A percentile compares a stretch with the other conserved stretches of the same genome.
phyloP scores from a whole-genome alignment of 1,140 invertebrate genomes.

The Vollenhovia emeryi region DNA sequence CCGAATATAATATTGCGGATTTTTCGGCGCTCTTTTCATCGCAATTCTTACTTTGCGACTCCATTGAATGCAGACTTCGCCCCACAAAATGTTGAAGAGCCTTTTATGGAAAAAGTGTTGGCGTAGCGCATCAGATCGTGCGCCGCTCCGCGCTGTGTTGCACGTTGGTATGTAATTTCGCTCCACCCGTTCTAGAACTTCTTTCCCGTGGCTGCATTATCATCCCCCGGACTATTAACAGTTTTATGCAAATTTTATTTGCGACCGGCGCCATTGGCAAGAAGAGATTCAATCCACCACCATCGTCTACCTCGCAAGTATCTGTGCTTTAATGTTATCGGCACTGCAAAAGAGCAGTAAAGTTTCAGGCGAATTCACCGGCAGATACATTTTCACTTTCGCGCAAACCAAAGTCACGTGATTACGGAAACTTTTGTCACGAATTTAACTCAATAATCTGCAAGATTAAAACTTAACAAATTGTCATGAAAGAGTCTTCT shows the following conservation, averaged over 20 bases:
- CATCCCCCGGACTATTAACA: slow-evolving; percentile 66
- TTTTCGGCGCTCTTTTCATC: slow-evolving; percentile 1
- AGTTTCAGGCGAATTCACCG: not conserved
- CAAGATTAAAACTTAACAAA: not conserved
- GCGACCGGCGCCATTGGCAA: slow-evolving; percentile 26
- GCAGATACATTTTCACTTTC: slow-evolving; percentile 34
- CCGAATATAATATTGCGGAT: not conserved
- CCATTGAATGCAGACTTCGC: slow-evolving; percentile 13
- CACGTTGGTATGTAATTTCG: slow-evolving; percentile 47
- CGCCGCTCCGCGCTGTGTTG: not conserved
- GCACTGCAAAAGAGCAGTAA: not conserved
- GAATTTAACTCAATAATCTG: no score
- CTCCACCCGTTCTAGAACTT: not conserved
- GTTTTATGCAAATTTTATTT: slow-evolving; percentile 73
- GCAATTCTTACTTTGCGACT: slow-evolving; percentile 3
- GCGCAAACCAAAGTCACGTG: not conserved
- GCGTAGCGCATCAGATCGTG: not conserved
- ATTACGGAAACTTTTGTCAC: slow-evolving; percentile 10
- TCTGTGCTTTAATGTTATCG: slow-evolving; percentile 32
- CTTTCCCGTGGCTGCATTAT: slow-evolving; percentile 56
- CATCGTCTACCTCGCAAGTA: not conserved
- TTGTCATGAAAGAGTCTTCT: not conserved
- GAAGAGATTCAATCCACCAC: not conserved
- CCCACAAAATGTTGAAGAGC: slow-evolving; percentile 34
- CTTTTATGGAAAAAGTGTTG: slow-evolving; percentile 49